A percentile compares a stretch with the other conserved stretches of the same genome.
These are phyloP conservation scores for Leucophenga montana DNA, from an alignment of 2,888 invertebrate species.

Conservation along the genomic window DNA sequence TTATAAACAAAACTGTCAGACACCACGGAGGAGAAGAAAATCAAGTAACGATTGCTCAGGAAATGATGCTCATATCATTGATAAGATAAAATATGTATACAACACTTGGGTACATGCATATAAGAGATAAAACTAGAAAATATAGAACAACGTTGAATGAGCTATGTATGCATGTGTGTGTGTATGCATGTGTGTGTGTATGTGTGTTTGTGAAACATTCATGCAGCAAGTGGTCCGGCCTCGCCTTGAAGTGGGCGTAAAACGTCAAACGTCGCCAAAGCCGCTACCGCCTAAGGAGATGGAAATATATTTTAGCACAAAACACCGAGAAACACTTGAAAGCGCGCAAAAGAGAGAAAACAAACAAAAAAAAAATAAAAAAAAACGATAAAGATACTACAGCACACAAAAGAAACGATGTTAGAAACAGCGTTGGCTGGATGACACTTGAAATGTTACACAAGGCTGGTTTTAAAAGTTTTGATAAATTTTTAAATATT, in stretches of 20 bases:
- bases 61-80: neutral
- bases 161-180: too few relatives aligned
- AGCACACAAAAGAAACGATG: neutral
- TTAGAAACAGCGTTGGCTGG: too few relatives aligned
- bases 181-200: too few relatives aligned
- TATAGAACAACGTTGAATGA: neutral
- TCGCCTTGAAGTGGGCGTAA: neutral
- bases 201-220: too few relatives aligned
- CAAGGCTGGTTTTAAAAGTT: too few relatives aligned
- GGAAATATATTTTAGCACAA: too few relatives aligned
- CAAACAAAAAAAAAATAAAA: neutral
- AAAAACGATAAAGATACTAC: neutral
- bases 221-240: too few relatives aligned
- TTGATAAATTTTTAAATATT: too few relatives aligned
- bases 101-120: too few relatives aligned
- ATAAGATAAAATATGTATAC: neutral
- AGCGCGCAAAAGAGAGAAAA: neutral
- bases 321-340: neutral
- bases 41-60: neutral
- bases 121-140: conserved; percentile 2
- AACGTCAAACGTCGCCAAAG: neutral
- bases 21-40: neutral
- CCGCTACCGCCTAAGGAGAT: too few relatives aligned
- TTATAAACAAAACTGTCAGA: neutral
- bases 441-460: too few relatives aligned